These are phyloP conservation scores for Phymastichus coffea DNA, from an alignment of 1,140 invertebrate genomes.

Conservation along the genomic window DNA sequence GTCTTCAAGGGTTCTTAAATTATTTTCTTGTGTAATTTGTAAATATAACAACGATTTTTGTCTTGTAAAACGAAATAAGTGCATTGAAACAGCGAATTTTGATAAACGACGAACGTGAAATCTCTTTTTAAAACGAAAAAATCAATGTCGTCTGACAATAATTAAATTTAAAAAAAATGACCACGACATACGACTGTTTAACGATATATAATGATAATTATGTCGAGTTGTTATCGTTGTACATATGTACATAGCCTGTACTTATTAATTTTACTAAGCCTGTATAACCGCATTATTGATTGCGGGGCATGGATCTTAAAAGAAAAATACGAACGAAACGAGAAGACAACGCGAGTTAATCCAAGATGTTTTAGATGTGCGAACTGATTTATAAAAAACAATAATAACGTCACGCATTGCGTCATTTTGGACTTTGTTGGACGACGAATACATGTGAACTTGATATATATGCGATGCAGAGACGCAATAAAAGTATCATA, in stretches of 20 bases:
- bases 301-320: conserved; percentile 14
- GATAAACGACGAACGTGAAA: conserved; percentile 13
- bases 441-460: conserved; percentile 21
- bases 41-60: too few relatives aligned
- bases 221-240: conserved; percentile 50
- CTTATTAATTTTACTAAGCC: conserved; percentile 56
- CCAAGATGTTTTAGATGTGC: conserved; percentile 18
- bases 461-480: conserved; percentile 1
- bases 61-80: not conserved
- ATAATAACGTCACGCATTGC: conserved; percentile 16
- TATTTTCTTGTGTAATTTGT: too few relatives aligned
- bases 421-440: conserved; percentile 18
- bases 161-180: conserved; percentile 12
- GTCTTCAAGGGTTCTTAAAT: too few relatives aligned
- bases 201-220: conserved; percentile 40
- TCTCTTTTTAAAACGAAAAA: too few relatives aligned
- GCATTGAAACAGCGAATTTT: conserved; percentile 6
- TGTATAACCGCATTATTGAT: conserved; percentile 35
- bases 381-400: not conserved
- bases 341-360: conserved; percentile 22
- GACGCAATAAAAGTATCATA: conserved; percentile 20
- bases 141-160: conserved; percentile 25
- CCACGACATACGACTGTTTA: conserved; percentile 31
- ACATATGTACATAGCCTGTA: conserved; percentile 59
- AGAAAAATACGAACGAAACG: conserved; percentile 14